Base-by-base conservation (phyloP, 2,113 vertebrate genomes). In the Pristiophorus japonicus region DNA sequence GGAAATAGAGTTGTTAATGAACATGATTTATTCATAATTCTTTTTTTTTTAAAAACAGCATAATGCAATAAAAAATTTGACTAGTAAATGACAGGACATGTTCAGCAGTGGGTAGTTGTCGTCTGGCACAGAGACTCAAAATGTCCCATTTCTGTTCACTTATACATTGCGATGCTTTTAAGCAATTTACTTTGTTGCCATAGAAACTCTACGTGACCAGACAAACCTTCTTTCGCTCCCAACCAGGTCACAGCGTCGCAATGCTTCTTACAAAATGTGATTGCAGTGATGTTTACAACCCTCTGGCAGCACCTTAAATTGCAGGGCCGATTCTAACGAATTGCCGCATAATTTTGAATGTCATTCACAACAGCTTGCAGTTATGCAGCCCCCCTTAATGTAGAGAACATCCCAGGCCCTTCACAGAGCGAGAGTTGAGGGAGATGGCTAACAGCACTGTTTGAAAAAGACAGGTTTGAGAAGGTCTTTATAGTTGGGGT, bases 121-220 rank as follows among this genome's bases (percentile, higher is more conserved):
- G 42, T 63, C 63, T 66, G 20, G 63, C n/a, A 94, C 10, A 11
- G 90, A 67, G 63, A 38, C 22, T 30, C 38, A 94, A 67, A 45
- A 67, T 45, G 20, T 18, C 42, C n/a, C n/a, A 67, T 67, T 94
- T 94, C 62, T 66, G n/a, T 42, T 94, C 38, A 66, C 0, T 24
- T 45, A 62, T 91, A 94, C 65, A 94, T 70, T 45, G 38, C 45
- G 38, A 94, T 65, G n/a, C 38, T 8, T 55, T 62, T 59, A 6
- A 93, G 0, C 62, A 38, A 93, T 92, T 94, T 94, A 42, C 67
- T 94, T 94, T 65, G 65, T 94, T 94, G 63, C 92, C 62, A 94
- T 94, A 94, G 92, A 11, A 94, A 94, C 90, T 22, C 8, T 16
- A 45, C 12, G 42, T 20, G 63, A 27, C 18, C 51, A 90, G 62